Evolutionary conservation across 2,113 vertebrate species (phyloP), one percentile per base, ranked within the genome.

Genomic region (Poicephalus gulielmi): DNA sequence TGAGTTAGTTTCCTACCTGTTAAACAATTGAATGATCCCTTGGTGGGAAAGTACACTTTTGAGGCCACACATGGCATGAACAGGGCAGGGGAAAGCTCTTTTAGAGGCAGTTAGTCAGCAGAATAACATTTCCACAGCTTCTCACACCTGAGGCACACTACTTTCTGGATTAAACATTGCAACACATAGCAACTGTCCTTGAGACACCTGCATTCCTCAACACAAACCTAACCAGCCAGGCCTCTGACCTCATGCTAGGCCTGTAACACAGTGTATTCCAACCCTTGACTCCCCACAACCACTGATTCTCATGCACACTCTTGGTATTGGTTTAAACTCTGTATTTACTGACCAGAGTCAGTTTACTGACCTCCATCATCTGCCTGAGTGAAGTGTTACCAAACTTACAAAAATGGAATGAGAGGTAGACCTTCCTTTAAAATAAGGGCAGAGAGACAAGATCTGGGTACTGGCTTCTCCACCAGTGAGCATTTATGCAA

Each of bases 271-370:
- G 17, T 6, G 8, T 39, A 37, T 75, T 44, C 64, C 35, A 70
- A 2, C 27, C 39, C 44, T 35, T 43, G 11, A 31, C 31, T 78
- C n/a, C 19, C 13, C 25, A 25, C 24, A 81, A 9, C 37, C 31
- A 6, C 19, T 2, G 15, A 39, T 63, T 71, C 37, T 62, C 44
- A 17, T 37, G 13, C 15, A 39, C 0, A 0, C 14, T 71, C 35
- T 44, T 81, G 23, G 17, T 41, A 5, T 43, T 81, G n/a, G 13
- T 60, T 77, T 55, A 39, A 59, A 55, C 23, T 60, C 81, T 55
- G 11, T 60, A 10, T 77, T 77, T 89, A 37, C 63, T 64, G 76
- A 46, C 22, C 39, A 68, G 49, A 55, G 17, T 50, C 55, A 49
- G 17, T 76, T 83, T 57, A 19, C 37, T 75, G 64, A 47, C 25